Conservation (phyloP, 2,797 vertebrate genomes). For the Sphaeramia orbicularis region DNA sequence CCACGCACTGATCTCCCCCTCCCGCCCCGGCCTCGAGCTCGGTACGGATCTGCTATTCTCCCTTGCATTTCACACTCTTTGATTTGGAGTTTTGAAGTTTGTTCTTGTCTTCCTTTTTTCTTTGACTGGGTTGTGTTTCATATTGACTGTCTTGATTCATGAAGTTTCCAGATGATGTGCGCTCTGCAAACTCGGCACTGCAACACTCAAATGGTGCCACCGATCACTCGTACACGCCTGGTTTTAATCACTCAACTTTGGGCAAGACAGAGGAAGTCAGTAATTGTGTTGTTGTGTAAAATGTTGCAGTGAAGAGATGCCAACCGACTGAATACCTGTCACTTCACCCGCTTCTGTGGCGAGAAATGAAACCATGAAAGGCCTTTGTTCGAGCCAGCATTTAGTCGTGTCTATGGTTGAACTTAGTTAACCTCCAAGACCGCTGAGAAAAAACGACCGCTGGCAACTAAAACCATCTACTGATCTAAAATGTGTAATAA, state of each 20-base stretch:
- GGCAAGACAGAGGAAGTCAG: slow-evolving; percentile 2
- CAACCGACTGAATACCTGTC: no score
- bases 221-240: slow-evolving; percentile 20
- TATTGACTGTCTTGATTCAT: slow-evolving; percentile 55
- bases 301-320: no score
- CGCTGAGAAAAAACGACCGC: no score
- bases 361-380: no score
- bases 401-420: no score
- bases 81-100: slow-evolving; percentile 78
- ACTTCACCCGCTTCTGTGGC: no score
- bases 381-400: no score
- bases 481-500: no score
- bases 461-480: no score
- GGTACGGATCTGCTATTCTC: slow-evolving; percentile 71
- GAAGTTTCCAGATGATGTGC: slow-evolving; percentile 54
- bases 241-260: slow-evolving; percentile 28
- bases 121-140: slow-evolving; percentile 54
- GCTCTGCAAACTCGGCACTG: slow-evolving; percentile 29
- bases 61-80: slow-evolving; percentile 70
- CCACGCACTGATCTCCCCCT: slow-evolving; percentile 49
- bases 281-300: background rate
- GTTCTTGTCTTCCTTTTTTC: slow-evolving; percentile 61
- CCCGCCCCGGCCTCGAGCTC: slow-evolving; percentile 59
- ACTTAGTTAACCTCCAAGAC: no score
- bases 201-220: slow-evolving; percentile 31